Percentiles rank a stretch among this genome's conserved stretches.
Conservation (phyloP, 2,888 invertebrate species). For the Pecten maximus region DNA sequence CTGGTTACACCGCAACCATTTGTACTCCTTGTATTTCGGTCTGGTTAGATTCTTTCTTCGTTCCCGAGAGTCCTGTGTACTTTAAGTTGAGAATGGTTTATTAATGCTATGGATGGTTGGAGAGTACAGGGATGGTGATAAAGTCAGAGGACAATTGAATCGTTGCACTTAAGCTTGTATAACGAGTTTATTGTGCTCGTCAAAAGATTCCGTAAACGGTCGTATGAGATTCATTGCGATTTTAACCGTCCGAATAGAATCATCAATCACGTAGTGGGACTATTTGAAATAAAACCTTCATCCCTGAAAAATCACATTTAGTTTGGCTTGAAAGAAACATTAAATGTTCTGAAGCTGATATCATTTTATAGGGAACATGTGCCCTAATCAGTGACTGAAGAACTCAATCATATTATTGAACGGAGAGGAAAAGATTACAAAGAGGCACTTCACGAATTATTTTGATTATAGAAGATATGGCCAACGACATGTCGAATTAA, state of each 20-base stretch:
- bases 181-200: neutral
- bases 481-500: neutral
- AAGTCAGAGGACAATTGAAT: neutral
- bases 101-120: neutral
- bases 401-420: neutral
- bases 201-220: neutral
- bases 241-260: neutral
- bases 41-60: too few relatives aligned
- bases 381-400: neutral
- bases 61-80: too few relatives aligned
- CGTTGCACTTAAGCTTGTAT: neutral
- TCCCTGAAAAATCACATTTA: neutral
- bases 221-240: neutral
- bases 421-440: neutral
- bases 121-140: neutral
- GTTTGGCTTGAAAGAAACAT: neutral
- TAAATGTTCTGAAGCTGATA: neutral
- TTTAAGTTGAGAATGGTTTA: too few relatives aligned
- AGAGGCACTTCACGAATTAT: neutral
- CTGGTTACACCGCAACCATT: too few relatives aligned
- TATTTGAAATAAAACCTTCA: neutral
- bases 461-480: neutral
- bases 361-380: neutral
- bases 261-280: neutral
- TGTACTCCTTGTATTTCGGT: too few relatives aligned